phyloP scores from a whole-genome alignment of 2,113 vertebrate species.

The Agelaius tricolor region DNA sequence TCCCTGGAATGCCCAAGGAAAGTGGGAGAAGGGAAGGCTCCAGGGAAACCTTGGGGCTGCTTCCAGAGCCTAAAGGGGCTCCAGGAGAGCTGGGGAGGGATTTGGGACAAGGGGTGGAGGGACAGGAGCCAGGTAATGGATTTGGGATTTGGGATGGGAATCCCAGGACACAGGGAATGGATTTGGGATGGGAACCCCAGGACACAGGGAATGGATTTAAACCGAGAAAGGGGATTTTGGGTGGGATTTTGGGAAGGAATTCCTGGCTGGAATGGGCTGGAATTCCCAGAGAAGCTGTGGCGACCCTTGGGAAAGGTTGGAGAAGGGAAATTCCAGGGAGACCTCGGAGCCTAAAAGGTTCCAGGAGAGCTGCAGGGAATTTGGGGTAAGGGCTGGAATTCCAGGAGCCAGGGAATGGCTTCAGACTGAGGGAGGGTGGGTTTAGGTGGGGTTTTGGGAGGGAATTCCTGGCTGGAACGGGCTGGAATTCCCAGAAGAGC shows the following conservation, averaged over 20 bases:
- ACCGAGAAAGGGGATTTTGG: too few species aligned
- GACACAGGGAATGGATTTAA: not conserved
- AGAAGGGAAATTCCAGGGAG: not conserved
- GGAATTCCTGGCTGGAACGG: not conserved
- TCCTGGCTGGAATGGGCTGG: not conserved
- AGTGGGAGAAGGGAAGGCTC: not conserved
- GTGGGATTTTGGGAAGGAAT: not conserved
- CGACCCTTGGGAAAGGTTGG: not conserved
- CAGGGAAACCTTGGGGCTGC: not conserved
- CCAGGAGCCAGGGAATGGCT: too few species aligned
- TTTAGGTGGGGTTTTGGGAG: not conserved
- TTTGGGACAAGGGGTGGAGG: not conserved
- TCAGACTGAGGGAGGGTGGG: accelerated
- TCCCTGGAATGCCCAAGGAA: not conserved
- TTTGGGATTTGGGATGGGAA: too few species aligned
- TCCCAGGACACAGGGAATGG: not conserved
- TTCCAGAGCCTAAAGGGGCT: not conserved
- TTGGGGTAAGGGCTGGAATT: not conserved
- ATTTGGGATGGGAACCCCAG: too few species aligned
- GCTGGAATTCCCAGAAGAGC: not conserved
- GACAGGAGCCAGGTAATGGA: not conserved
- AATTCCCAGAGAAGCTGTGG: not conserved
- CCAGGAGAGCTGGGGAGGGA: not conserved
- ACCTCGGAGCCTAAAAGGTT: not conserved
- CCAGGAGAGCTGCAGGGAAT: not conserved